Conservation (phyloP, 2,888 invertebrate genomes). For the Cantharis rufa region DNA sequence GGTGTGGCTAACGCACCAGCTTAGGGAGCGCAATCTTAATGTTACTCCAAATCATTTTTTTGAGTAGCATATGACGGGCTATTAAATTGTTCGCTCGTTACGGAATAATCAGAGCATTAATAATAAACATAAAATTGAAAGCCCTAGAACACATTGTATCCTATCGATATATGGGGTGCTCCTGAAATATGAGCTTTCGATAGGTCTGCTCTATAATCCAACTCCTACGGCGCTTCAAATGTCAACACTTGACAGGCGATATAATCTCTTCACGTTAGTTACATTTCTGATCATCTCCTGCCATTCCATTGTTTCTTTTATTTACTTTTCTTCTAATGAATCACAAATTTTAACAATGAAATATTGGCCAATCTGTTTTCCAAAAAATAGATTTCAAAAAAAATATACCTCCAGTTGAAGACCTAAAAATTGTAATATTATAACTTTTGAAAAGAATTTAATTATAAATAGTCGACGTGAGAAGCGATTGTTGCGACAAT, state of each 20-base stretch:
- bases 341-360: background rate
- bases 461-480: background rate
- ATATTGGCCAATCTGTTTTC: too few species aligned
- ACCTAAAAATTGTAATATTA: too few species aligned
- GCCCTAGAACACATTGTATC: slow-evolving; percentile 19
- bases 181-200: slow-evolving; percentile 30
- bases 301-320: slow-evolving; percentile 42
- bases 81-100: slow-evolving; percentile 14
- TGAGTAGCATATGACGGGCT: background rate
- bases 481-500: background rate
- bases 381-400: too few species aligned
- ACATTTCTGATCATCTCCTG: slow-evolving; percentile 37
- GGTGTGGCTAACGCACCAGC: background rate
- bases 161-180: slow-evolving; percentile 21
- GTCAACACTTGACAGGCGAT: slow-evolving; percentile 48
- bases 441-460: background rate
- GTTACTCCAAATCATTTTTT: background rate
- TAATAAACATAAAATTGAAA: slow-evolving; percentile 13
- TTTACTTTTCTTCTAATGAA: slow-evolving; percentile 33
- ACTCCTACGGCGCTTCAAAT: slow-evolving; percentile 44
- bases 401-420: too few species aligned
- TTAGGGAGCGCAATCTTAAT: background rate
- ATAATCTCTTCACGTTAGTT: slow-evolving; percentile 43
- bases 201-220: slow-evolving; percentile 39
- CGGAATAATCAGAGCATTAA: slow-evolving; percentile 23